Evolutionary conservation across 2,888 invertebrate species (phyloP), one percentile per base, ranked within the genome.

Genomic region (Coecobrya sp.): DNA sequence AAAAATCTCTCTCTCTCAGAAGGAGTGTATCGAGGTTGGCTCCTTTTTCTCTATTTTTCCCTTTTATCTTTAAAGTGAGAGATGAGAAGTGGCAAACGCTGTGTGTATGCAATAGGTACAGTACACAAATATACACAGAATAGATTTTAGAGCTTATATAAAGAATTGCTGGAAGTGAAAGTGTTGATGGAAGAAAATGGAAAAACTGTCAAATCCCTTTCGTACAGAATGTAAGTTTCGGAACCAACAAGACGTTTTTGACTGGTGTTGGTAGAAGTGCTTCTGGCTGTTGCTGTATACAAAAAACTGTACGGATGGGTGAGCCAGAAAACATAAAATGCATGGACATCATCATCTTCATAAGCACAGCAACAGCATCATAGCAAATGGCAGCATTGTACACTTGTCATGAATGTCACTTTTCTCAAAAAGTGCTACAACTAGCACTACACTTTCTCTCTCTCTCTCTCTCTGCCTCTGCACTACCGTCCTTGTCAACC

Each of bases 101-200:
- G 49, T 45, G 76, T 49, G 76, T 49, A 36, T 4, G 73, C 11
- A 36, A 42, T 42, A 73, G n/a, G 30, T 10, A 70, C 13, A 45
- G 11, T 8, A 10, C 27, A 84, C 55, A 82, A 25, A 25, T 7
- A 49, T 22, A 62, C 19, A 11, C 25, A 55, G 36, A 52, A 52
- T 30, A 70, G 70, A 25, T 86, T 86, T 73, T 36, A n/a, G 19
- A 16, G 30, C 73, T 85, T 85, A 62, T 36, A 36, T 36, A 36
- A 70, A 30, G 84, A 62, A 62, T 62, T n/a, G 59, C 73, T 86
- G 86, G 22, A 59, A 86, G 86, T 79, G 87, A 87, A 87, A 87
- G 87, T 79, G 87, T 79, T 87, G 87, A 87, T 87, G 87, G 87
- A 76, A 62, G 79, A 87, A 87, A 65, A 87, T 87, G 87, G 79